A percentile compares a stretch with the other conserved stretches of the same genome.
phyloP scores from a whole-genome alignment of 2,888 invertebrate species.

The Cheiracanthium punctorium region DNA sequence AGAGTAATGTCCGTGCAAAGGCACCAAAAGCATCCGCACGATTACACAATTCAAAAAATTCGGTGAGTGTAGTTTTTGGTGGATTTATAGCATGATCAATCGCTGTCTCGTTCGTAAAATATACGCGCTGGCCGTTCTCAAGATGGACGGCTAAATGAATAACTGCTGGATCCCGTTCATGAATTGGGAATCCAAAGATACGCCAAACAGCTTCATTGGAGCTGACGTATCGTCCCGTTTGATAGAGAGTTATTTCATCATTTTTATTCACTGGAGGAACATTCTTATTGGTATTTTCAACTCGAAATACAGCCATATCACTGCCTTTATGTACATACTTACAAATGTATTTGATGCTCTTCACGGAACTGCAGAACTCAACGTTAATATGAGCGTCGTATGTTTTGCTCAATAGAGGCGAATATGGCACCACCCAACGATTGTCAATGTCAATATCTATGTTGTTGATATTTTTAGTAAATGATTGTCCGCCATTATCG shows the following conservation, averaged over 20 bases:
- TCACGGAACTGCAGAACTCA: too few relatives aligned
- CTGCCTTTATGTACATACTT: slow-evolving; percentile 16
- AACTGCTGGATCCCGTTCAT: slow-evolving; percentile 72
- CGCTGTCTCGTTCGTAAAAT: too few relatives aligned
- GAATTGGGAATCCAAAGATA: slow-evolving; percentile 71
- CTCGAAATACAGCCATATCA: slow-evolving; percentile 34
- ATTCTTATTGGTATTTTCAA: slow-evolving; percentile 22
- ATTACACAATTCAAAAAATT: too few relatives aligned
- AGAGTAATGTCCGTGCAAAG: too few relatives aligned
- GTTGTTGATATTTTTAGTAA: slow-evolving; percentile 15
- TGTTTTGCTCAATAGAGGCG: not conserved
- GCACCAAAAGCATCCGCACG: too few relatives aligned
- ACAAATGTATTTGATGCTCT: not conserved
- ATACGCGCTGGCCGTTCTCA: slow-evolving; percentile 21
- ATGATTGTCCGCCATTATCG: slow-evolving; percentile 34
- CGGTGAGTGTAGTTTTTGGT: too few relatives aligned
- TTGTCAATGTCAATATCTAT: slow-evolving; percentile 19
- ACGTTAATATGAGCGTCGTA: too few relatives aligned
- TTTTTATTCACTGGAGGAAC: slow-evolving; percentile 7
- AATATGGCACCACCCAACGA: too few relatives aligned
- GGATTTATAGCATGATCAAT: too few relatives aligned
- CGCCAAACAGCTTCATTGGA: not conserved
- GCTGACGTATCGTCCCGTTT: slow-evolving; percentile 22
- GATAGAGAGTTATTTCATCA: slow-evolving; percentile 2
- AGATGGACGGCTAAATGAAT: slow-evolving; percentile 50